Conservation (phyloP, 2,888 invertebrate species). For the Phengaris alcon region DNA sequence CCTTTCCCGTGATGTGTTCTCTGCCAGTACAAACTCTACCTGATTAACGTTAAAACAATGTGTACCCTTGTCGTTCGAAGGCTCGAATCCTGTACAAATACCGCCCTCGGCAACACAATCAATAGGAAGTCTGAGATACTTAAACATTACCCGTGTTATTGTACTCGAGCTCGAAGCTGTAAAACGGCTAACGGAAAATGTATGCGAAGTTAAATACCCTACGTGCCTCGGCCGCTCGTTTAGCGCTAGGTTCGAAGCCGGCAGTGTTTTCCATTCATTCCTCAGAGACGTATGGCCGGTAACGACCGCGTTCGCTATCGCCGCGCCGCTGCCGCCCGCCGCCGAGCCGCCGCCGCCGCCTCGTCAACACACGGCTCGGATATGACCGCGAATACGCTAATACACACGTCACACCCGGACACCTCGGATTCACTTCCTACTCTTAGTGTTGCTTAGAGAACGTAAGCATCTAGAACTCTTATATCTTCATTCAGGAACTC, state of each 20-base stretch:
- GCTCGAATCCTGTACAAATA: slow-evolving; percentile 37
- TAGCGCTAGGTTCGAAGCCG: slow-evolving; percentile 60
- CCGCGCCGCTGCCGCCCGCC: too few species aligned
- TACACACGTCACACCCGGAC: slow-evolving; percentile 60
- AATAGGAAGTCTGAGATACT: slow-evolving; percentile 41
- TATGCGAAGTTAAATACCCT: slow-evolving; percentile 55
- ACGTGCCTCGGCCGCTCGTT: slow-evolving; percentile 66
- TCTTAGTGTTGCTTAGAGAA: neutral
- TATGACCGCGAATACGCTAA: slow-evolving; percentile 67
- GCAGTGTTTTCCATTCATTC: slow-evolving; percentile 72
- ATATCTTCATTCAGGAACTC: neutral
- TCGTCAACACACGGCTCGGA: slow-evolving; percentile 73
- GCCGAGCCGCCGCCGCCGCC: slow-evolving; percentile 61
- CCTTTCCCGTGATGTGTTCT: slow-evolving; percentile 19
- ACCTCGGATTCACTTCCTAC: slow-evolving; percentile 60
- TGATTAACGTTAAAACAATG: slow-evolving; percentile 34
- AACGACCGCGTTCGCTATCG: slow-evolving; percentile 59
- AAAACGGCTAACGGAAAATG: slow-evolving; percentile 60
- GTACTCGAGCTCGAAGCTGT: slow-evolving; percentile 53
- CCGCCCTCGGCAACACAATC: slow-evolving; percentile 35
- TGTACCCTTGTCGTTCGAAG: slow-evolving; percentile 31
- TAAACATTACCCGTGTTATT: slow-evolving; percentile 45
- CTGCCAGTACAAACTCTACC: slow-evolving; percentile 22
- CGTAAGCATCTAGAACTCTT: neutral
- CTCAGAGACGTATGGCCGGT: slow-evolving; percentile 72